Conservation (phyloP, 2,888 invertebrate species). For the Helleia helle region DNA sequence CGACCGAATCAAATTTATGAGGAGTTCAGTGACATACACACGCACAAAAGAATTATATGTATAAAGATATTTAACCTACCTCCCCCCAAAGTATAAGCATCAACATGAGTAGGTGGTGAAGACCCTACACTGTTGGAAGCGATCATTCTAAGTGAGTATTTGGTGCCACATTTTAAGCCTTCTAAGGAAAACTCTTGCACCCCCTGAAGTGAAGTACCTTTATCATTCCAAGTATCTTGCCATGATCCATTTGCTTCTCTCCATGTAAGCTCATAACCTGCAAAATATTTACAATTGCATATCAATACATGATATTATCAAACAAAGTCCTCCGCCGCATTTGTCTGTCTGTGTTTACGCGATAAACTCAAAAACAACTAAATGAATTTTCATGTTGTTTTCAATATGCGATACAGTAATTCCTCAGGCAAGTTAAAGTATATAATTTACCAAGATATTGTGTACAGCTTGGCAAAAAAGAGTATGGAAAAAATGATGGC, state of each 20-base stretch:
- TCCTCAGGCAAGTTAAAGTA: too few relatives aligned
- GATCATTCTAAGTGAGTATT: constrained; percentile 84
- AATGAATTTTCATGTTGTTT: too few relatives aligned
- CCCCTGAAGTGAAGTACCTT: constrained; percentile 74
- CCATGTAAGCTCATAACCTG: constrained; percentile 67
- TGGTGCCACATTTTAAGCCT: constrained; percentile 86
- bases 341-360: too few relatives aligned
- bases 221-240: constrained; percentile 77
- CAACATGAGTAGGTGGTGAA: constrained; percentile 78
- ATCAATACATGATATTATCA: too few relatives aligned
- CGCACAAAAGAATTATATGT: neutral
- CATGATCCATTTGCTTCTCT: constrained; percentile 59
- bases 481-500: too few relatives aligned
- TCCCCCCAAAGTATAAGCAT: constrained; percentile 75
- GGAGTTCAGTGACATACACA: neutral
- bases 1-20: too few relatives aligned
- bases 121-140: constrained; percentile 87
- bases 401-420: too few relatives aligned
- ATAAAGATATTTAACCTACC: constrained; percentile 44
- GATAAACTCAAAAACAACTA: too few relatives aligned
- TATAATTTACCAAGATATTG: too few relatives aligned
- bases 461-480: too few relatives aligned
- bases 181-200: constrained; percentile 76
- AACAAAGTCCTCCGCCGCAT: too few relatives aligned
- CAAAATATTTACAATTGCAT: too few relatives aligned